Evolutionary conservation across 2,888 invertebrate genomes (phyloP), one percentile per base, ranked within the genome.

Genomic region (Apotomis capreana): DNA sequence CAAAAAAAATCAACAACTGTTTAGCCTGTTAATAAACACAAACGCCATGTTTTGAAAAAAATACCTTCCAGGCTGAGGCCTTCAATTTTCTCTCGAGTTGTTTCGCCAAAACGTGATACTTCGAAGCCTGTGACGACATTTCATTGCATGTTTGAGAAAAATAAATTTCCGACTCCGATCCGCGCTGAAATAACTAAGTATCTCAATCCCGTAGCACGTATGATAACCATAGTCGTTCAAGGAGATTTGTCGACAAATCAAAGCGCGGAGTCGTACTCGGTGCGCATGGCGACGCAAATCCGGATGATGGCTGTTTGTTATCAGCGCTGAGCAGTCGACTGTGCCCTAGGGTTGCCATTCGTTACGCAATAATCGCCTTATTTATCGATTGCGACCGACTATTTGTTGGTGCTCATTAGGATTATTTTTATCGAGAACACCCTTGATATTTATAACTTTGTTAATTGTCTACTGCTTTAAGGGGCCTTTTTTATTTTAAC

Each of bases 271-370:
- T 62, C 49, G 52, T 49, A 10, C 37, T 78, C 80, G 76, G 81
- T 87, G 78, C 90, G 90, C 91, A 86, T 91, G 92, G 91, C 87
- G 93, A 87, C 92, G 89, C 92, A 91, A 94, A 93, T 91, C 93
- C 92, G 92, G 92, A 91, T 93, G 89, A 91, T 91, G 90, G 89
- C 89, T 91, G 90, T 92, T 90, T 92, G 92, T 93, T 94, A 94
- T 94, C 93, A 90, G 91, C 88, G 84, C 82, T 85, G 88, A 85
- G 91, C 93, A 93, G 87, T 89, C 90, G 87, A 82, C 85, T 85
- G 85, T 81, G 82, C 83, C 78, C 54, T 80, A 88, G 88, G 91
- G 91, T 78, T 88, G 86, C 84, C 81, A 81, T 81, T 80, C 81
- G 79, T 72, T 72, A 70, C 80, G 77, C 79, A 81, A 80, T 89